These are phyloP conservation scores for Orius insidiosus DNA, from an alignment of 1,140 invertebrate species.

Conservation along the genomic window DNA sequence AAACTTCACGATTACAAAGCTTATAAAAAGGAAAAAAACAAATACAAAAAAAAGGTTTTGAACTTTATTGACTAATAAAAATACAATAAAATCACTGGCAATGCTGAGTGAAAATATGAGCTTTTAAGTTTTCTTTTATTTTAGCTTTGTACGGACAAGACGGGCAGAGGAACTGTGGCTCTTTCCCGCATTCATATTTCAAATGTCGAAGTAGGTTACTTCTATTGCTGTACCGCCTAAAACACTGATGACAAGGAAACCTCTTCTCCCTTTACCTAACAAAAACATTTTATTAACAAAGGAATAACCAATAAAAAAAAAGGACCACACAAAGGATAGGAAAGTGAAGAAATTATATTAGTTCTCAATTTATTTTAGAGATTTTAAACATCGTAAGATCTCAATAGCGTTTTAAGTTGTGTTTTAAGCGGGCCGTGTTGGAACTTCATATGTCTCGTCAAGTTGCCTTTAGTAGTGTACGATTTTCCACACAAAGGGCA, in stretches of 20 bases:
- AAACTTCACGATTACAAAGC: not conserved
- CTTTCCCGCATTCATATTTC: conserved; percentile 27
- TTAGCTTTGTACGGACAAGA: conserved; percentile 38
- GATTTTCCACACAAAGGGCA: no score
- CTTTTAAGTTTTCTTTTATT: conserved; percentile 29
- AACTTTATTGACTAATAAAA: no score
- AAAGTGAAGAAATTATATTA: no score
- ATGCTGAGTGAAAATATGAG: conserved; percentile 26
- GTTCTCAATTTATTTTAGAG: no score
- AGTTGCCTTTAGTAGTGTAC: no score
- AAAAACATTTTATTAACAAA: not conserved
- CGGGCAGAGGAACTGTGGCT: conserved; percentile 33
- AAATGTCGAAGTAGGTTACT: conserved; percentile 24
- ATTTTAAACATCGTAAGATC: no score
- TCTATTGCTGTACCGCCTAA: not conserved
- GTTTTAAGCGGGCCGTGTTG: no score
- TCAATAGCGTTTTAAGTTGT: no score
- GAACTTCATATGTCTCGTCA: no score
- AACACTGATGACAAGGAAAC: not conserved
- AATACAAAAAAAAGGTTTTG: not conserved
- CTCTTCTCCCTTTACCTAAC: not conserved
- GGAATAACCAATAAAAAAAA: not conserved
- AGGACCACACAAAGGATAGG: no score
- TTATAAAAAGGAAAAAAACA: not conserved
- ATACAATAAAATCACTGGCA: no score